Evolutionary conservation across 2,113 vertebrate species (phyloP), one percentile per base, ranked within the genome.

Genomic region (Mesocricetus auratus): DNA sequence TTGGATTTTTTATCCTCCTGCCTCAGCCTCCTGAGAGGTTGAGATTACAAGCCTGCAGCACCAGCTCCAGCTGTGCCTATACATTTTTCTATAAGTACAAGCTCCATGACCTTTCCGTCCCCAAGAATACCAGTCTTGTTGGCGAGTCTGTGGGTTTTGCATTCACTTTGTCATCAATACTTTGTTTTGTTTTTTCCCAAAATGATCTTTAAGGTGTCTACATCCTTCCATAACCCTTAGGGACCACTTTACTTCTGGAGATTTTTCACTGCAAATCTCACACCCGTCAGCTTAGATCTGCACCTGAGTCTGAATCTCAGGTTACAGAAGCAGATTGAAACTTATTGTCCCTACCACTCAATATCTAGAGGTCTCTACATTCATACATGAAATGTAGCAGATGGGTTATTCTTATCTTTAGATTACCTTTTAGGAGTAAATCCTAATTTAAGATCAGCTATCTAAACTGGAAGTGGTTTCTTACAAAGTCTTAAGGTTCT

Each of bases 101-200:
- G 2, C 29, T 86, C 1, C 5, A 19, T 66, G 5, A 45, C 9
- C 16, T 33, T 33, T 62, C 29, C 94, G 90, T 81, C 68, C 68
- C 79, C 69, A 93, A 86, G 74, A 94, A 93, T 26, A 13, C 58
- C 64, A 69, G 26, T 45, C 50, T 89, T 64, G 94, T 68, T 77
- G 69, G 93, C 56, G 31, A 93, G 92, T 91, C 73, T 81, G 64
- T 92, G 85, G 81, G 69, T 85, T 93, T 92, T 75, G 56, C 53
- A 75, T 86, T 94, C 56, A 53, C 89, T 87, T 94, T 45, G n/a
- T 50, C 29, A 83, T 93, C 91, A 94, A 47, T 50, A 60, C 39
- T 96, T 96, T 74, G 15, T 26, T 71, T 56, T 56, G 53, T 56
- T 56, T 56, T 71, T 53, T 7, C 33, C 31, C 90, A 77, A 95